Evolutionary conservation across 2,888 invertebrate species (phyloP).

Genomic region (Nymphalis polychloros): DNA sequence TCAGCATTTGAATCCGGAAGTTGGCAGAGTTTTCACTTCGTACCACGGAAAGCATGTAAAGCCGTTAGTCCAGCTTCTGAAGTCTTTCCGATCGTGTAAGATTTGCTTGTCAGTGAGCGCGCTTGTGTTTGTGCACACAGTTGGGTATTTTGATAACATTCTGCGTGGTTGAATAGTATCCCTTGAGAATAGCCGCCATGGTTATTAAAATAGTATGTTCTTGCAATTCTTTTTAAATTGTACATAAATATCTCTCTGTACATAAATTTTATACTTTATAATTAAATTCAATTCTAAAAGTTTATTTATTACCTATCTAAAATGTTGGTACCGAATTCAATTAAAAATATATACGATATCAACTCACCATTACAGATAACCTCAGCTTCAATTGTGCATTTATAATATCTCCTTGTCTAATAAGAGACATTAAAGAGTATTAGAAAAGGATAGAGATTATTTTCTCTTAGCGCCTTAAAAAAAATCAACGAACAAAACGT

Average conservation of each 20-base stretch:
- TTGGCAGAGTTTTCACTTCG: too few relatives aligned
- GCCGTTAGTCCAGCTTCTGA: too few relatives aligned
- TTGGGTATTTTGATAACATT: too few relatives aligned
- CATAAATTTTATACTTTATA: neutral
- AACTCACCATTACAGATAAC: conserved; percentile 7
- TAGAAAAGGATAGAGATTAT: conserved; percentile 27
- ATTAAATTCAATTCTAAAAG: neutral
- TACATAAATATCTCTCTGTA: neutral
- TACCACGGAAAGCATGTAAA: too few relatives aligned
- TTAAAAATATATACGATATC: conserved; percentile 5
- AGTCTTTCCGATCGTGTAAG: too few relatives aligned
- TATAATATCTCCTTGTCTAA: conserved; percentile 10
- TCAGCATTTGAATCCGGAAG: too few relatives aligned
- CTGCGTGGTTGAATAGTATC: too few relatives aligned
- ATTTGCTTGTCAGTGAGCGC: too few relatives aligned
- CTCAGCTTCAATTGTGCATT: conserved; percentile 10
- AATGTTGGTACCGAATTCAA: neutral
- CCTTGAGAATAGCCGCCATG: too few relatives aligned
- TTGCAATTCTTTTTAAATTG: too few relatives aligned
- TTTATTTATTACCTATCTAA: neutral
- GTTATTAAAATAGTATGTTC: too few relatives aligned
- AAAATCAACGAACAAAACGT: conserved; percentile 37
- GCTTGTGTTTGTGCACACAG: too few relatives aligned
- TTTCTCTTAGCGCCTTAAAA: conserved; percentile 23
- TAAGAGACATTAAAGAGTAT: conserved; percentile 9